phyloP scores from a whole-genome alignment of 2,888 invertebrate species.

The Sesia apiformis region DNA sequence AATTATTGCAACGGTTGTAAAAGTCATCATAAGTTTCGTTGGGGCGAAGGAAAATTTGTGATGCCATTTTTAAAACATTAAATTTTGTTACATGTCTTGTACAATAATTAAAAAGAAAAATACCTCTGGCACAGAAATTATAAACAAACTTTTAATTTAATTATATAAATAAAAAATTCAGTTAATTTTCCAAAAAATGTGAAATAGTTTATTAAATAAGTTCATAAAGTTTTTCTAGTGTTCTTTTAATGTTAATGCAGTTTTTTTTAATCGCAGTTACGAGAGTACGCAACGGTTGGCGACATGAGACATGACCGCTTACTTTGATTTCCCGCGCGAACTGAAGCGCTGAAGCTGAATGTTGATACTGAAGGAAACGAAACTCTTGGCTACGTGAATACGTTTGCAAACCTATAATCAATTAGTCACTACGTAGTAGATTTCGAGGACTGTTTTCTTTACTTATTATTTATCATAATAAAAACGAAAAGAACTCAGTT shows the following conservation, averaged over 20 bases:
- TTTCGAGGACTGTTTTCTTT: not conserved
- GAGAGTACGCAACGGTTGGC: not conserved
- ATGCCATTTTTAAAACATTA: not conserved
- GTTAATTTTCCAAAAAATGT: not conserved
- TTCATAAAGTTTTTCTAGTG: not conserved
- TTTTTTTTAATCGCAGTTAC: not conserved
- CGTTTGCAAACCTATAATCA: not conserved
- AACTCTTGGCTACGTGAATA: not conserved
- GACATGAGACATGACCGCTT: slow-evolving; percentile 10
- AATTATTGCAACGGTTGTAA: slow-evolving; percentile 59
- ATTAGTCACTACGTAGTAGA: not conserved
- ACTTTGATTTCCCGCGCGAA: slow-evolving; percentile 12
- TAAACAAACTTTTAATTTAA: too few relatives aligned
- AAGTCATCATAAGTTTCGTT: slow-evolving; percentile 59
- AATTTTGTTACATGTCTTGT: too few relatives aligned
- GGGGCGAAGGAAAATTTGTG: slow-evolving; percentile 30
- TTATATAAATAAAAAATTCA: too few relatives aligned
- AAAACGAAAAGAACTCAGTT: too few relatives aligned
- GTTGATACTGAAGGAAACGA: not conserved
- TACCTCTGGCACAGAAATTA: too few relatives aligned
- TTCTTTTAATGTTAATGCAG: too few relatives aligned
- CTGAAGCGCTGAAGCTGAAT: slow-evolving; percentile 5
- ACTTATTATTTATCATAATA: too few relatives aligned
- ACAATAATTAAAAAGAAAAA: not conserved
- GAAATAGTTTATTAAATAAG: not conserved